These are phyloP conservation scores for Antennarius maculatus DNA, from an alignment of 2,797 vertebrate species.

Conservation along the genomic window DNA sequence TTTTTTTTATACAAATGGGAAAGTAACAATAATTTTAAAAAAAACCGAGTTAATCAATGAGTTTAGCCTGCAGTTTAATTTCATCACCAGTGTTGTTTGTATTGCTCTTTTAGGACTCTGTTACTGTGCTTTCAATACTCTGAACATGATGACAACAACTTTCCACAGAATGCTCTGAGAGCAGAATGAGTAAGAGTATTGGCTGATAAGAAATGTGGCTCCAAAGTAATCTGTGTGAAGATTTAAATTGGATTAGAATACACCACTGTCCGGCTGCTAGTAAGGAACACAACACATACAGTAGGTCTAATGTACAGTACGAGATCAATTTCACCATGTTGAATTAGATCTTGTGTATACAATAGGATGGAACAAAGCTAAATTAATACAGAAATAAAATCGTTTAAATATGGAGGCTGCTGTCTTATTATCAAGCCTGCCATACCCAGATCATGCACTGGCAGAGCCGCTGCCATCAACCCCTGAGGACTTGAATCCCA, in stretches of 20 bases:
- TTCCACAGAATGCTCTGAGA: not conserved
- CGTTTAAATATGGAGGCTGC: not conserved
- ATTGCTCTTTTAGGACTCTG: not conserved
- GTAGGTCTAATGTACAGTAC: not conserved
- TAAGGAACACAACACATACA: not conserved
- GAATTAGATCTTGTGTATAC: not conserved
- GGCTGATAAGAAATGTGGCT: not conserved
- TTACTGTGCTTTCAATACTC: not conserved
- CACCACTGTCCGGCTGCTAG: not conserved
- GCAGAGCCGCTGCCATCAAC: constrained; percentile 10
- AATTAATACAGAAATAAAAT: not conserved
- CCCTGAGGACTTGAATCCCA: constrained; percentile 28
- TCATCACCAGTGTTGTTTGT: not conserved
- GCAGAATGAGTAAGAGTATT: not conserved
- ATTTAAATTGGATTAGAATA: constrained; percentile 26
- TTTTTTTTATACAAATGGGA: no score
- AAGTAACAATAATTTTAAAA: no score
- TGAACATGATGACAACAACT: not conserved
- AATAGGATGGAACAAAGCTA: not conserved
- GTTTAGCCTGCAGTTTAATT: no score
- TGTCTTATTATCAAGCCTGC: not conserved
- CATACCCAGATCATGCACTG: constrained; percentile 1
- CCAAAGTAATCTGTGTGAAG: not conserved
- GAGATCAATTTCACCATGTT: not conserved
- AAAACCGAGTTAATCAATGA: no score